phyloP scores from a whole-genome alignment of 2,888 invertebrate species.

The Hybos culiciformis region DNA sequence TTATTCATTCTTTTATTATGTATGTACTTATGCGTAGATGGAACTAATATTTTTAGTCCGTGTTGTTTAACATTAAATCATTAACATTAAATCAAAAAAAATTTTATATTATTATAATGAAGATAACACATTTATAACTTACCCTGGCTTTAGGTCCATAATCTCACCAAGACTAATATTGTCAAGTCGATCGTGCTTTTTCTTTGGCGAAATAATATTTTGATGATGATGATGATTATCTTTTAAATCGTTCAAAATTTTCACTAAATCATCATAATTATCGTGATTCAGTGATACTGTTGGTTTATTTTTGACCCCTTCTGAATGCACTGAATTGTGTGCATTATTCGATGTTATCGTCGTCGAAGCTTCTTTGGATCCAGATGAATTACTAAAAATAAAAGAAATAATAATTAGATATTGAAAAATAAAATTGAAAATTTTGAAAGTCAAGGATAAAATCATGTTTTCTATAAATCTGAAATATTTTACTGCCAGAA shows the following conservation, averaged over 20 bases:
- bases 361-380: slow-evolving; percentile 34
- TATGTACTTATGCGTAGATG: too few relatives aligned
- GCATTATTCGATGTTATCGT: slow-evolving; percentile 22
- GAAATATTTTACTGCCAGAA: neutral
- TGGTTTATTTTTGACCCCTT: slow-evolving; percentile 6
- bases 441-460: neutral
- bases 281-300: slow-evolving; percentile 25
- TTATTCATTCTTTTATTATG: too few relatives aligned
- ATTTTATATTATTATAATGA: too few relatives aligned
- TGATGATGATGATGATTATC: slow-evolving; percentile 21
- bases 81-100: too few relatives aligned
- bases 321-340: slow-evolving; percentile 2
- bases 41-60: too few relatives aligned
- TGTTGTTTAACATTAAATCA: too few relatives aligned
- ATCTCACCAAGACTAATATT: slow-evolving; percentile 61
- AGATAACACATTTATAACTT: too few relatives aligned
- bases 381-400: slow-evolving; percentile 32
- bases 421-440: neutral
- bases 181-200: slow-evolving; percentile 39
- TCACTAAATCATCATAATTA: slow-evolving; percentile 27
- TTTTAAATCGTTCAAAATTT: slow-evolving; percentile 19
- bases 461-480: neutral
- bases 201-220: slow-evolving; percentile 36
- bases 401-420: slow-evolving; percentile 1
- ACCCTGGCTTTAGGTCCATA: slow-evolving; percentile 40